Evolutionary conservation across 2,797 vertebrate species (phyloP).

Genomic region (Falco berigora): DNA sequence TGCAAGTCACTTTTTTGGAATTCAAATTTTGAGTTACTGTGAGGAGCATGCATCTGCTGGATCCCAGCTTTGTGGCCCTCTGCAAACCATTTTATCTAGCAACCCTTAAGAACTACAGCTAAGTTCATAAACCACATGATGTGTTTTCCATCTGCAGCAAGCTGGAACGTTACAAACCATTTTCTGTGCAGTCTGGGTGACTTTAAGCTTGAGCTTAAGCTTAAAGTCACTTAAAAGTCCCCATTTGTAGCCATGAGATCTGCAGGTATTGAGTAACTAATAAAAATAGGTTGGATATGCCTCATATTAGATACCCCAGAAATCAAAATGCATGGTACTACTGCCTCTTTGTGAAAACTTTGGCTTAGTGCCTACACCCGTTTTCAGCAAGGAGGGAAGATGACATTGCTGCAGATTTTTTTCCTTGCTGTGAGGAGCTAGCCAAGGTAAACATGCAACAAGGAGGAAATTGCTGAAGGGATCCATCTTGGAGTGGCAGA

Average conservation of each 20-base stretch:
- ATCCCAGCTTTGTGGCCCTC: background rate
- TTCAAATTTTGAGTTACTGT: background rate
- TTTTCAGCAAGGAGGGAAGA: constrained; percentile 14
- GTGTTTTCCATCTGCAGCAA: background rate
- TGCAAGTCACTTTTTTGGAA: background rate
- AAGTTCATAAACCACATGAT: background rate
- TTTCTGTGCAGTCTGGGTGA: background rate
- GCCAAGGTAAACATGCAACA: constrained; percentile 27
- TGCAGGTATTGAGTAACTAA: background rate
- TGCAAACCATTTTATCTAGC: background rate
- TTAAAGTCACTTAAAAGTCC: background rate
- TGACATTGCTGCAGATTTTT: constrained; percentile 15
- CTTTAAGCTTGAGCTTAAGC: background rate
- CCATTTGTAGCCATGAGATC: background rate
- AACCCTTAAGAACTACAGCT: background rate
- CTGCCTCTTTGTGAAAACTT: background rate
- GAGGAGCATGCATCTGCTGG: background rate
- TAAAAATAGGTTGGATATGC: background rate
- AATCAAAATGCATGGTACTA: background rate
- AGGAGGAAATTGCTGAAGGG: background rate
- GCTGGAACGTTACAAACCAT: background rate
- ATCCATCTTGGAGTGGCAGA: background rate
- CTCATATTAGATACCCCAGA: background rate
- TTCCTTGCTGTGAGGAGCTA: background rate
- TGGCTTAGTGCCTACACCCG: constrained; percentile 8